These are phyloP conservation scores for Mionectes olivaceus DNA, from an alignment of 2,797 vertebrate genomes.

Conservation along the genomic window DNA sequence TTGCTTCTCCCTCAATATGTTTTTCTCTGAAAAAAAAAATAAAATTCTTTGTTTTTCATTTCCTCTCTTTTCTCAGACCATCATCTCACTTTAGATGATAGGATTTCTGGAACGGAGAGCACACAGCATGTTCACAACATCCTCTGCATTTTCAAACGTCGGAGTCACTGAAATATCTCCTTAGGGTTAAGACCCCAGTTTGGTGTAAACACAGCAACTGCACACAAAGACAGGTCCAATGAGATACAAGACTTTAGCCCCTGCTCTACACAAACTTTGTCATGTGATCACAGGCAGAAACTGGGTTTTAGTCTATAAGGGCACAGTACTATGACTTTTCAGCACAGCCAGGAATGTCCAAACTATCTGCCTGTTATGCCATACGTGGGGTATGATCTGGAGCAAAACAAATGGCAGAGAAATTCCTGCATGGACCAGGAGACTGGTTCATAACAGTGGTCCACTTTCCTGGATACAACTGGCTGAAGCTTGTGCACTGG, in stretches of 20 bases:
- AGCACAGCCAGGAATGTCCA: neutral
- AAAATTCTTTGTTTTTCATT: neutral
- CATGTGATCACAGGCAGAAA: neutral
- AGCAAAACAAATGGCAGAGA: neutral
- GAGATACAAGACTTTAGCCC: neutral
- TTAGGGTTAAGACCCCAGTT: neutral
- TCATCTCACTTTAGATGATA: neutral
- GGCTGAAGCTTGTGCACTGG: neutral
- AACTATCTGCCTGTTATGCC: fast-evolving
- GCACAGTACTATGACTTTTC: neutral
- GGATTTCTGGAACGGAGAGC: neutral
- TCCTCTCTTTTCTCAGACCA: neutral
- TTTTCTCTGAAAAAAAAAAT: neutral
- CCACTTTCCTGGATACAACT: fast-evolving
- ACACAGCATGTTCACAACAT: neutral
- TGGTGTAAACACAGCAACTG: neutral
- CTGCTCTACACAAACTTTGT: neutral
- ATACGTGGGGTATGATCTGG: fast-evolving
- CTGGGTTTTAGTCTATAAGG: neutral
- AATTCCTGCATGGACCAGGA: neutral
- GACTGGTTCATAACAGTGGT: too few relatives aligned
- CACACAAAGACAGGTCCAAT: neutral
- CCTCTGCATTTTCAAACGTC: neutral
- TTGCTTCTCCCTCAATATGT: neutral
- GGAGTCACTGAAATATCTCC: neutral